Evolutionary conservation across 53 echinoderm and acorn worm species (phyloP), one percentile per base, ranked within the genome.

Genomic region (Echinarachnius parma): DNA sequence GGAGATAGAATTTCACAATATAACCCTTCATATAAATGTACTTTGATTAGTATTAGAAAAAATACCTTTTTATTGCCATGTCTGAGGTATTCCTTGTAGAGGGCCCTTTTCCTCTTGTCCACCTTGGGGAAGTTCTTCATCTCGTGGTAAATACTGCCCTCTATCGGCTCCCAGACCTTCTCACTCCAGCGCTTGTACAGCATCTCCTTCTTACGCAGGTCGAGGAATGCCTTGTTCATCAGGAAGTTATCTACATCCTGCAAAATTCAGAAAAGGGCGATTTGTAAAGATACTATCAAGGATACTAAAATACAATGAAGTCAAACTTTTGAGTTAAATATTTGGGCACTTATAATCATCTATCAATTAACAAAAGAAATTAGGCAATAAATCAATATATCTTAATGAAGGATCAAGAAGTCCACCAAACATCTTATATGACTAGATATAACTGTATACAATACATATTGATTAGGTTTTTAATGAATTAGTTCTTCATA

Each of bases 171-270:
- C 49, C 76, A 78, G 20, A 98, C 85, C 64, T 82, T 56, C 63
- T 98, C 98, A 26, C 83, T 85, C 91, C 98, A 98, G 61, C 92
- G 91, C 76, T 98, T 98, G 53, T 98, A 84, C 24, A 98, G 83
- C 85, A 98, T 88, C 62, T 98, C 98, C 42, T 98, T 98, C 78
- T 91, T 98, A 14, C 98, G 80, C 4, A 88, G 80, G 36, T 98
- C 98, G 9, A 98, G 64, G 80, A 91, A 98, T 15, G 87, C 77
- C 57, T 91, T 98, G 67, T 91, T 82, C 23, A 85, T 82, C 28
- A 98, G 76, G 34, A 68, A 88, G 64, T 98, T 84, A 44, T 98
- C 91, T 44, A 98, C 88, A 72, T 98, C 98, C 90, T 90, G 80
- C 1, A 4, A 26, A 32, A 21, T 21, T n/a, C n/a, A n/a, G n/a